Base-by-base conservation (phyloP, 2,888 invertebrate genomes). In the Eueremaeus valkanovi region DNA sequence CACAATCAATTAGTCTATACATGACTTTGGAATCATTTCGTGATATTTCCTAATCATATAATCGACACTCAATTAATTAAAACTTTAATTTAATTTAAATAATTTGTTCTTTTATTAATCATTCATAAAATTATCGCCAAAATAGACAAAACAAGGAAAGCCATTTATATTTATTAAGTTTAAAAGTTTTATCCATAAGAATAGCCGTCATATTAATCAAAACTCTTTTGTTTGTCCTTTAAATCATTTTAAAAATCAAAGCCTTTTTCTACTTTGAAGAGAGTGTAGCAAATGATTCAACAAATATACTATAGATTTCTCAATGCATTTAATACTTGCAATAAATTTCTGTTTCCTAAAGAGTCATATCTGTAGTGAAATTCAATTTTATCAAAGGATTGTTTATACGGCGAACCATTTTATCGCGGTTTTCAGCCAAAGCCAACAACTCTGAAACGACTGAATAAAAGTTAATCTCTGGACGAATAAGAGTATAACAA, bases 391-490 rank as follows among this genome's bases (percentile, higher is more conserved):
- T 63, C 63, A 31, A 63, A 63, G 55, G 55, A 27, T 55, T 55
- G 55, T 55, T 55, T 55, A 16, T 27, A 24, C 24, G 27, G 9
- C 24, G 6, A 27, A 24, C 68, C 18, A 68, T 68, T 68, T 68
- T 68, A 68, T 68, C 68, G 68, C 68, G 68, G 68, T 68, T 68
- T 68, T 68, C 68, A 68, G 68, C 68, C 68, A 5, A 33, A 21
- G 13, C 68, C 24, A 42, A 40, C 68, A 55, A 72, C 21, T 21
- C 66, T 36, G 74, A 21, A 24, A 63, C 9, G 42, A 3, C 42
- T 45, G 18, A 45, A 40, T 16, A 45, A n/a, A 49, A 58, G 66
- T 49, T 61, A 72, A 70, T 72, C 70, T 68, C 45, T 45, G 27
- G 21, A 18, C n/a, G n/a, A 29, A 51, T 55, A 33, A 61, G 61